A percentile compares a stretch with the other conserved stretches of the same genome.
Evolutionary conservation across 2,797 vertebrate species (phyloP).

Genomic region (Muscicapa comitata): DNA sequence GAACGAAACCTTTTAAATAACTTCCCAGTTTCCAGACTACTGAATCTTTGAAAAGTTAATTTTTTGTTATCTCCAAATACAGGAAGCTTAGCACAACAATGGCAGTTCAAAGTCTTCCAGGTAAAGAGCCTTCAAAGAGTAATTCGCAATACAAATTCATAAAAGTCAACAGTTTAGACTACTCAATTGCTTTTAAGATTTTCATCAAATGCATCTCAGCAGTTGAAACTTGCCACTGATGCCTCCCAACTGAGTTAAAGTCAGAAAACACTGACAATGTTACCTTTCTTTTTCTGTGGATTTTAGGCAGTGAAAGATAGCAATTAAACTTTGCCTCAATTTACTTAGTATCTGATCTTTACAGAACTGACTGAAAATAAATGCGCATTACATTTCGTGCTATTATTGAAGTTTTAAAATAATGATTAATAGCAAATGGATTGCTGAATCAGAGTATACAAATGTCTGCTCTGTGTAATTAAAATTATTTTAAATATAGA

Average conservation of each 20-base stretch:
- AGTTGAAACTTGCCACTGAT: conserved; percentile 73
- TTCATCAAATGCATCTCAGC: conserved; percentile 78
- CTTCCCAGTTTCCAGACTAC: conserved; percentile 66
- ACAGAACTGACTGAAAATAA: conserved; percentile 8
- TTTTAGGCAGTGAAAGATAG: conserved; percentile 60
- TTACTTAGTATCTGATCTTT: conserved; percentile 21
- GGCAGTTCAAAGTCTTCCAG: conserved; percentile 76
- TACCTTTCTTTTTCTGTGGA: conserved; percentile 66
- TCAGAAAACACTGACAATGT: conserved; percentile 74
- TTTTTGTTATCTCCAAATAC: conserved; percentile 75
- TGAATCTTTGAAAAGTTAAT: conserved; percentile 80
- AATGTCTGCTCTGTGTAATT: neutral
- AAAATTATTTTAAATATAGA: neutral
- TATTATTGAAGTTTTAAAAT: neutral
- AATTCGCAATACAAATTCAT: conserved; percentile 76
- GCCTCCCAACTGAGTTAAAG: conserved; percentile 78
- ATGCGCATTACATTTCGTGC: neutral
- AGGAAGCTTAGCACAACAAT: conserved; percentile 72
- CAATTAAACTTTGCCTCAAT: conserved; percentile 31
- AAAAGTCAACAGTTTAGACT: conserved; percentile 79
- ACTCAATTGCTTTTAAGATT: conserved; percentile 80
- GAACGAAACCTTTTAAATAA: conserved; percentile 65
- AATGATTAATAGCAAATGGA: neutral
- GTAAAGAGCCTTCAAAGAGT: conserved; percentile 80
- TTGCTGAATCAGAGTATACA: neutral